These are phyloP conservation scores for Nestor notabilis DNA, from an alignment of 2,113 vertebrate genomes.

Conservation along the genomic window DNA sequence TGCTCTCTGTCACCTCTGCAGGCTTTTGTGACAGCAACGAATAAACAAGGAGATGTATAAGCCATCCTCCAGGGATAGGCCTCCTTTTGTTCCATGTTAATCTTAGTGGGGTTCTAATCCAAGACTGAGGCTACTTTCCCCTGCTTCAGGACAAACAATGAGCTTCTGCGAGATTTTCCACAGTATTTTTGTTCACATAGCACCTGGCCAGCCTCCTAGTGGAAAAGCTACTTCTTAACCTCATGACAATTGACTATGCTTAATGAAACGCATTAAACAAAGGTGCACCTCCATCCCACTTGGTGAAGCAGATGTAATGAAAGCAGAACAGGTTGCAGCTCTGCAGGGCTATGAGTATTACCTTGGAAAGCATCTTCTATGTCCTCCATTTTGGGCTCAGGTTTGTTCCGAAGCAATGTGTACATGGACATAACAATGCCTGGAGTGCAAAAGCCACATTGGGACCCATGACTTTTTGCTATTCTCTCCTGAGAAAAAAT, in stretches of 20 bases:
- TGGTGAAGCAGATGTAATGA: neutral
- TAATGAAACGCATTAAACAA: neutral
- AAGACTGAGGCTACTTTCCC: neutral
- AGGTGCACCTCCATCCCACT: neutral
- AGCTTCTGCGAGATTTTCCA: neutral
- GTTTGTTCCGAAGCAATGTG: conserved; percentile 85
- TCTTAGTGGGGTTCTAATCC: neutral
- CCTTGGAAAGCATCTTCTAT: conserved; percentile 93
- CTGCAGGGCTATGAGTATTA: conserved; percentile 13
- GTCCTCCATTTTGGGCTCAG: conserved; percentile 80
- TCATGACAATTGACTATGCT: neutral
- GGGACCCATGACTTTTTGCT: conserved; percentile 90
- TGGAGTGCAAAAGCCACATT: conserved; percentile 96
- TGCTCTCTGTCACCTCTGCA: neutral
- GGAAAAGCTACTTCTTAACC: neutral
- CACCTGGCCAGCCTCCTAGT: neutral
- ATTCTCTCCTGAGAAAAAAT: conserved; percentile 86
- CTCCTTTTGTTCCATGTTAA: neutral
- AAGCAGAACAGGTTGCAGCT: neutral
- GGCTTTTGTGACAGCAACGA: neutral
- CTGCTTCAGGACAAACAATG: neutral
- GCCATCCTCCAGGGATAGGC: neutral
- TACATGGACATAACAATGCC: conserved; percentile 99
- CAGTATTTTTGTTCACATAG: neutral
- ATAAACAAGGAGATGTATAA: neutral